Percentiles rank a stretch among this genome's conserved stretches.
Conservation (phyloP, 2,797 vertebrate species). For the Acropternis orthonyx region DNA sequence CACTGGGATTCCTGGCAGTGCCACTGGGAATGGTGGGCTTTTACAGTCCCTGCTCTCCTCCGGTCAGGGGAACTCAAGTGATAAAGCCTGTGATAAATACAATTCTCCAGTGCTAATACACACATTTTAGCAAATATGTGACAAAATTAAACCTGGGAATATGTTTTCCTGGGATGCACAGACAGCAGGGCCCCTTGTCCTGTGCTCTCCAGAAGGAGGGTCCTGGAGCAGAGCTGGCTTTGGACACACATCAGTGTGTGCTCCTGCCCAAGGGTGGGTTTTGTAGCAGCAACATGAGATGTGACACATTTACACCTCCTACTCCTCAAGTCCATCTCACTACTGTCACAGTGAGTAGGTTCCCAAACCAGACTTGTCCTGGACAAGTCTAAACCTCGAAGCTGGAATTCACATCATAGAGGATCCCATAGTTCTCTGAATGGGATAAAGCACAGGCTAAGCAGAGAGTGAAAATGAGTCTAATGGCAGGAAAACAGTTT, state of each 20-base stretch:
- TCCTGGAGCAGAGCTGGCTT: not conserved
- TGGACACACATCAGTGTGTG: too few species aligned
- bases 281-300: rapidly evolving
- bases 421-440: not conserved
- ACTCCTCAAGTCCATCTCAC: not conserved
- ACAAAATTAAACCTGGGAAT: not conserved
- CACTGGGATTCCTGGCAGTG: not conserved
- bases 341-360: rapidly evolving
- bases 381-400: not conserved
- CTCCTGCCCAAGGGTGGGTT: not conserved
- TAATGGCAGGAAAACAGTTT: not conserved
- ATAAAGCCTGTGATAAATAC: not conserved
- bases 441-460: not conserved
- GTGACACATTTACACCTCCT: not conserved
- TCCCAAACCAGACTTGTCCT: not conserved
- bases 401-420: not conserved
- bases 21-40: not conserved
- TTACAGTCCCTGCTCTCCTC: not conserved
- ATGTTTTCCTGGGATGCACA: not conserved
- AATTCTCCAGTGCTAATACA: not conserved
- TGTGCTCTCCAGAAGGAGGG: not conserved
- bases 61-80: not conserved
- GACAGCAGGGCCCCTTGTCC: not conserved
- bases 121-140: not conserved
- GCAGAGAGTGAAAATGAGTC: not conserved